Evolutionary conservation across 2,113 vertebrate species (phyloP), one percentile per base, ranked within the genome.

Genomic region (Podarcis cretensis): DNA sequence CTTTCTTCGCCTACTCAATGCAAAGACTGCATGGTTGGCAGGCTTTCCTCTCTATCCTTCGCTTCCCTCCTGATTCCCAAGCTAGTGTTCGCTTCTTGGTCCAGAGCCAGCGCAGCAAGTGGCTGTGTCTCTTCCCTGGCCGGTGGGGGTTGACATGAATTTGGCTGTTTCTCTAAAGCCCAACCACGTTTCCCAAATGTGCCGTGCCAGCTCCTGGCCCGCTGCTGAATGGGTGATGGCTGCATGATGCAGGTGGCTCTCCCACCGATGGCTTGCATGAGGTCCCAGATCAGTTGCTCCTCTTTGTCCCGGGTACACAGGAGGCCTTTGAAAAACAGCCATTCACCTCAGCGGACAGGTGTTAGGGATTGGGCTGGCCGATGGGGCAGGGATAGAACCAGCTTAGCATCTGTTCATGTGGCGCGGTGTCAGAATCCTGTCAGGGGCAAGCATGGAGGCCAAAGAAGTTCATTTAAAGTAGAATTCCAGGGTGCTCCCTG

Each of bases 331-430:
- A 66, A 40, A 27, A 9, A 21, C 25, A 76, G 65, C 87, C 54
- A 85, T 74, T 90, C 90, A 73, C 92, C 90, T 2, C 78, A 0
- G 0, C 0, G 0, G 87, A 89, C 94, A 96, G 93, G 92, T 94
- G 89, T 14, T 30, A 32, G 48, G 91, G 92, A 92, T 94, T 91
- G 21, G 87, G 93, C 95, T 93, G 81, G 65, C 63, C 0, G 2
- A 57, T 89, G 43, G 32, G 82, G 85, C 79, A 2, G 65, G 87
- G 85, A 80, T 77, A 40, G 59, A 54, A 32, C 3, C 9, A 83
- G 92, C 90, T 91, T 23, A 0, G 92, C 92, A 93, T 94, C 94
- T 96, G 93, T 91, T 87, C 0, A 59, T 35, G 85, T 71, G 14
- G 1, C 0, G 35, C 0, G n/a, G 94, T 89, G 91, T 94, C 94